Base-by-base conservation (phyloP, 2,797 vertebrate species). In the Acestrorhynchus altus region DNA sequence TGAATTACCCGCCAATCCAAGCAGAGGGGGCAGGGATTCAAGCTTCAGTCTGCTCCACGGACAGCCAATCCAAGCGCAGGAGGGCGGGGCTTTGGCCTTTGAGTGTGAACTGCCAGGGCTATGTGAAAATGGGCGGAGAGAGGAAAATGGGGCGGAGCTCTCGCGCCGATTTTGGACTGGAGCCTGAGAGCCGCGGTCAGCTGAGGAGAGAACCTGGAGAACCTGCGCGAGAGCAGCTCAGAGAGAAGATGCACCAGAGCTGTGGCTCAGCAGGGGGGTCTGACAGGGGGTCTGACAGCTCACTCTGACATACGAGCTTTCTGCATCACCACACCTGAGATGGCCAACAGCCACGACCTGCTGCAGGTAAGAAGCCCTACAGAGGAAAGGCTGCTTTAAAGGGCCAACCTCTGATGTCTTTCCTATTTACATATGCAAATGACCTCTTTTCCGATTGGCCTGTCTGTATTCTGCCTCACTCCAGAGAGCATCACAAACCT, bases 241-340 rank as follows among this genome's bases (percentile, higher is more conserved):
- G n/a, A n/a, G n/a, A 59, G 54, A 15, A 57, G 56, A 12, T 59
- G 26, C 11, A 59, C 13, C 54, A 31, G 15, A 49, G 15, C 6
- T 18, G 4, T 49, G 16, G 46, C 1, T 52, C 8, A 52, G 49
- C 49, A 52, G 49, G 0, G 8, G 9, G 52, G 8, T 56, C 20
- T 24, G 52, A 56, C 20, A 56, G 52, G 52, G 22, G 12, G 52
- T 35, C 4, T 40, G 52, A 70, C 46, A n/a, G 10, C 31, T n/a
- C 26, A 61, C 47, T 12, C 16, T 51, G 66, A 12, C 28, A 52
- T 54, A 18, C 26, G 65, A 67, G 54, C 65, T 26, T 44, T 70
- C 64, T 12, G 46, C 31, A n/a, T 20, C 65, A 22, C 66, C 72
- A 68, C 72, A 83, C 76, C 72, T 73, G 82, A 81, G 76, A 83